Percentiles rank a stretch among this genome's conserved stretches.
These are phyloP conservation scores for Pomatorhinus ruficollis DNA, from an alignment of 2,113 vertebrate genomes.

Conservation along the genomic window DNA sequence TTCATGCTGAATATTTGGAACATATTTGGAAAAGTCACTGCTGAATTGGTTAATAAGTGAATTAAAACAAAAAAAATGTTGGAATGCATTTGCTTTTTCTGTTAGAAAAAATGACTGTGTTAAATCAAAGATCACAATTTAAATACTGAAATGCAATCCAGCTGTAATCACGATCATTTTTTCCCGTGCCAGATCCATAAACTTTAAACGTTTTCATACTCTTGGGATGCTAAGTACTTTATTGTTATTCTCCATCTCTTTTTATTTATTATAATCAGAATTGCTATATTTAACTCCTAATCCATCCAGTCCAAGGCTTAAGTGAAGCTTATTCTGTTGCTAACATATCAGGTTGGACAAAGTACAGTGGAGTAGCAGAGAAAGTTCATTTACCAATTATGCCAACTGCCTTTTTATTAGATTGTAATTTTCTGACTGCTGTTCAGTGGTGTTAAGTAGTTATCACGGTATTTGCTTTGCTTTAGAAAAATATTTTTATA, in stretches of 20 bases:
- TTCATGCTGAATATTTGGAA: neutral
- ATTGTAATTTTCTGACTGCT: slow-evolving; percentile 13
- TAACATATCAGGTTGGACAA: neutral
- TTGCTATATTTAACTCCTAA: neutral
- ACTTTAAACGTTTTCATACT: neutral
- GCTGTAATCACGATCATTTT: slow-evolving; percentile 12
- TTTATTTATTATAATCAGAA: slow-evolving; percentile 31
- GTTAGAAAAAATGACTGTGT: slow-evolving; percentile 1
- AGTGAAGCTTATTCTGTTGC: neutral
- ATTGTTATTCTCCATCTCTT: neutral
- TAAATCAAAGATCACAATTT: slow-evolving; percentile 7
- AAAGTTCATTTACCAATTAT: neutral
- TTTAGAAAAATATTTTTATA: slow-evolving; percentile 26
- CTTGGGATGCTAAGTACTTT: neutral
- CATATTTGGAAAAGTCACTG: neutral
- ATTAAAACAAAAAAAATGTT: neutral
- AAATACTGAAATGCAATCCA: slow-evolving; percentile 28
- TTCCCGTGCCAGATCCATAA: slow-evolving; percentile 26
- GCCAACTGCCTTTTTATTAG: slow-evolving; percentile 17
- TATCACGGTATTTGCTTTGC: slow-evolving; percentile 3
- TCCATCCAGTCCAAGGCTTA: neutral
- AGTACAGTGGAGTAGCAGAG: neutral
- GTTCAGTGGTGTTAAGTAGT: slow-evolving; percentile 2
- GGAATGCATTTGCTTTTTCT: neutral
- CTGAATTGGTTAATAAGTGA: neutral